These are phyloP conservation scores for Muscicapa comitata DNA, from an alignment of 2,797 vertebrate species.

Conservation along the genomic window DNA sequence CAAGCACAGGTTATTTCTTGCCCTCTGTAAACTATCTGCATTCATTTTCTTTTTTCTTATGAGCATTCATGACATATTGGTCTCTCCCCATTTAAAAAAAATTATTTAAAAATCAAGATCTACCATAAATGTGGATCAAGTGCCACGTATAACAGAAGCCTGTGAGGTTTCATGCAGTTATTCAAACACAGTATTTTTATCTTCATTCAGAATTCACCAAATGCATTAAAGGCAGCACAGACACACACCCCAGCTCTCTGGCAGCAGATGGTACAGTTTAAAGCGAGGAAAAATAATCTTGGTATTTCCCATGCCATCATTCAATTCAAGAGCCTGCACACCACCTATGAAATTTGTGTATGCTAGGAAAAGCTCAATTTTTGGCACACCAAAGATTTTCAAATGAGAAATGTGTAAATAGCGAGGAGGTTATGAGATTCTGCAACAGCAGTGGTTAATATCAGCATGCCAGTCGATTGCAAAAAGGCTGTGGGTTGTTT, in stretches of 20 bases:
- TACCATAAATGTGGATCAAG: slow-evolving; percentile 64
- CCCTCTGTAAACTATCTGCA: background rate
- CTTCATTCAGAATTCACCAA: slow-evolving; percentile 74
- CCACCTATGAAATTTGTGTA: slow-evolving; percentile 70
- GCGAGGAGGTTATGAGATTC: slow-evolving; percentile 77
- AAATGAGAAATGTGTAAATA: slow-evolving; percentile 78
- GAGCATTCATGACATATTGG: slow-evolving; percentile 60
- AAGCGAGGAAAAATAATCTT: slow-evolving; percentile 76
- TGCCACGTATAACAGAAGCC: slow-evolving; percentile 77
- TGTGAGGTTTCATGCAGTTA: slow-evolving; percentile 80
- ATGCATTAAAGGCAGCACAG: slow-evolving; percentile 76
- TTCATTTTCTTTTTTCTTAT: background rate
- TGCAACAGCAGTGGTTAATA: slow-evolving; percentile 82
- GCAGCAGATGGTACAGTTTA: slow-evolving; percentile 76
- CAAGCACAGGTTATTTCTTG: background rate
- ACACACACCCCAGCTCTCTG: slow-evolving; percentile 76
- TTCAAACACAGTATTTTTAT: slow-evolving; percentile 70
- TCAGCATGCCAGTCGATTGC: slow-evolving; percentile 82
- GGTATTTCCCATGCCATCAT: slow-evolving; percentile 78
- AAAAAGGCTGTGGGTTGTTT: slow-evolving; percentile 79
- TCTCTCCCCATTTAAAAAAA: slow-evolving; percentile 67
- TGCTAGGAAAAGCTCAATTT: slow-evolving; percentile 71
- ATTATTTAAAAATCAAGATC: background rate
- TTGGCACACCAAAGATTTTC: slow-evolving; percentile 74
- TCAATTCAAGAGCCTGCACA: slow-evolving; percentile 73